phyloP scores from a whole-genome alignment of 2,113 vertebrate species.

The Reinhardtius hippoglossoides region DNA sequence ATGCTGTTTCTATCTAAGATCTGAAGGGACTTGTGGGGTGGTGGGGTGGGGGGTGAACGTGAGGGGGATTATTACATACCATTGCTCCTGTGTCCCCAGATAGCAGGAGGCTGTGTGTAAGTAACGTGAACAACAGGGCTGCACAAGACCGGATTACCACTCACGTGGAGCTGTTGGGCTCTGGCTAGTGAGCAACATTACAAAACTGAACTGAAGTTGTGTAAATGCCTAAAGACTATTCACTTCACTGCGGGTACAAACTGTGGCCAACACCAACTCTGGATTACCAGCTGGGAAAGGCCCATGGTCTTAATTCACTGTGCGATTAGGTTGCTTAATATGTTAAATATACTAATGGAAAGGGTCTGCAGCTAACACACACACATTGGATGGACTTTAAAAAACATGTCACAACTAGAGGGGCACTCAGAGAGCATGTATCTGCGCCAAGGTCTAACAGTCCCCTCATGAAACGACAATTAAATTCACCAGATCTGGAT shows the following conservation, averaged over 20 bases:
- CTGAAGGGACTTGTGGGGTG: neutral
- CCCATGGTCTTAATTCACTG: neutral
- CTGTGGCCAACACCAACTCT: neutral
- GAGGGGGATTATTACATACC: conserved; percentile 70
- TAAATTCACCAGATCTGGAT: too few relatives aligned
- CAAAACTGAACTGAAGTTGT: conserved; percentile 19
- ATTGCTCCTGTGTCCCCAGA: conserved; percentile 19
- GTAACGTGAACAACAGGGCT: conserved; percentile 12
- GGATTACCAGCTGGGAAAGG: neutral
- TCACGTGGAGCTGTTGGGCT: neutral
- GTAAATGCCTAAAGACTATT: neutral
- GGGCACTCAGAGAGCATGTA: too few relatives aligned
- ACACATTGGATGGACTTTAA: too few relatives aligned
- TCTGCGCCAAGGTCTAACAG: too few relatives aligned
- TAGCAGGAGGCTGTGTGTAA: conserved; percentile 21
- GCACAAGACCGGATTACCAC: conserved; percentile 54
- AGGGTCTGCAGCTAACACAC: too few relatives aligned
- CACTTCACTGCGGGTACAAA: neutral
- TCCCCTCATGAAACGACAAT: too few relatives aligned
- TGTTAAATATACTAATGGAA: too few relatives aligned
- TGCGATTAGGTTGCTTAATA: too few relatives aligned
- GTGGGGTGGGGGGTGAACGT: neutral
- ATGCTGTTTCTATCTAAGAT: conserved; percentile 21
- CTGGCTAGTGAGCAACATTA: conserved; percentile 13
- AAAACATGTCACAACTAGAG: too few relatives aligned